These are phyloP conservation scores for Trisateles emortualis DNA, from an alignment of 2,888 invertebrate species.

Conservation along the genomic window DNA sequence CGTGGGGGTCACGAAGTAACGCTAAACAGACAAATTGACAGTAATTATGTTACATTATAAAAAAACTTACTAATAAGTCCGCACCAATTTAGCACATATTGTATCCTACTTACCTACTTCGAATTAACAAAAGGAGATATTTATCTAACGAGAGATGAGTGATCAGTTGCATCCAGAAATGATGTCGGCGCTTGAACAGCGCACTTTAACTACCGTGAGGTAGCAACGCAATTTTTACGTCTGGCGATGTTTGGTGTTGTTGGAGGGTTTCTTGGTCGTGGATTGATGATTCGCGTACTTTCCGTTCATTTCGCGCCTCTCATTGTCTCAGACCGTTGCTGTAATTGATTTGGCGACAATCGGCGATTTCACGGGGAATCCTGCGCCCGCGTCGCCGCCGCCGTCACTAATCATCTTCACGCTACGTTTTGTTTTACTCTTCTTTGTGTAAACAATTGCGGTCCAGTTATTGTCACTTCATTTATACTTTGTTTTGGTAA, in stretches of 20 bases:
- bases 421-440: constrained; percentile 7
- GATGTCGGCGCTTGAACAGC: neutral
- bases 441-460: constrained; percentile 7
- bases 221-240: no score
- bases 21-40: no score
- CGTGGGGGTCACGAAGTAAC: no score
- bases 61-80: no score
- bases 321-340: constrained; percentile 32
- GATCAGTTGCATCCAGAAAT: neutral
- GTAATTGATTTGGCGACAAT: constrained; percentile 42
- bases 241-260: no score
- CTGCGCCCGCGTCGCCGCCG: constrained; percentile 1
- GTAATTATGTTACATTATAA: no score
- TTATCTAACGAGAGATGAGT: no score
- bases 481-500: neutral
- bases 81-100: no score
- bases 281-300: constrained; percentile 30
- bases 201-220: no score
- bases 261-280: neutral
- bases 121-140: no score
- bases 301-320: constrained; percentile 41
- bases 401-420: constrained; percentile 23
- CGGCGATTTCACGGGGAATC: constrained; percentile 37
- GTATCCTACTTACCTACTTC: no score
- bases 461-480: constrained; percentile 2